phyloP scores from a whole-genome alignment of 2,113 vertebrate species.

The Chaetodon auriga region DNA sequence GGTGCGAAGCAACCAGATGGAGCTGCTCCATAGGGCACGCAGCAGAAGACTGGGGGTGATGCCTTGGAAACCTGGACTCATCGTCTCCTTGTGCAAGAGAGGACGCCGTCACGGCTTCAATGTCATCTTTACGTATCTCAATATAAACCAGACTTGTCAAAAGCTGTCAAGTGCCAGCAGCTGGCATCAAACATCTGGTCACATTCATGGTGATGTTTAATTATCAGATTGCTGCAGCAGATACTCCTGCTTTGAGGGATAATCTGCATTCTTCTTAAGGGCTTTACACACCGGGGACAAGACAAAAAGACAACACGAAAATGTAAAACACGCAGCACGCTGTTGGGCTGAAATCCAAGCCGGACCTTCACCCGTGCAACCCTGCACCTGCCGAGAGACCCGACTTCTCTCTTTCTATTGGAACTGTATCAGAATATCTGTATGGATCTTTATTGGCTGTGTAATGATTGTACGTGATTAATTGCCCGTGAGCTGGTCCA shows the following conservation, averaged over 20 bases:
- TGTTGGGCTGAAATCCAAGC: constrained; percentile 88
- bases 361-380: constrained; percentile 84
- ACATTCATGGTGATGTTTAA: background rate
- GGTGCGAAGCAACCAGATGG: constrained; percentile 71
- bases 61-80: constrained; percentile 57
- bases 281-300: too few species aligned
- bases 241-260: background rate
- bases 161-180: background rate
- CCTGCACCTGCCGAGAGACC: constrained; percentile 89
- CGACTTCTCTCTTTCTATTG: background rate
- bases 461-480: background rate
- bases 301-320: too few species aligned
- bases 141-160: background rate
- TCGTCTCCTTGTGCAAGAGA: constrained; percentile 46
- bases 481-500: constrained; percentile 32
- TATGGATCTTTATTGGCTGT: too few species aligned
- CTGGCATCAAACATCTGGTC: background rate
- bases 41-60: constrained; percentile 45
- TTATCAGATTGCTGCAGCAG: background rate
- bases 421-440: too few species aligned
- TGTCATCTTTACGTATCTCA: constrained; percentile 30
- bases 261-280: background rate
- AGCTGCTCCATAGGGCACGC: constrained; percentile 59
- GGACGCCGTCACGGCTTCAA: constrained; percentile 43
- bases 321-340: constrained; percentile 82